Conservation (phyloP, 2,797 vertebrate genomes). For the Hemitrygon akajei region DNA sequence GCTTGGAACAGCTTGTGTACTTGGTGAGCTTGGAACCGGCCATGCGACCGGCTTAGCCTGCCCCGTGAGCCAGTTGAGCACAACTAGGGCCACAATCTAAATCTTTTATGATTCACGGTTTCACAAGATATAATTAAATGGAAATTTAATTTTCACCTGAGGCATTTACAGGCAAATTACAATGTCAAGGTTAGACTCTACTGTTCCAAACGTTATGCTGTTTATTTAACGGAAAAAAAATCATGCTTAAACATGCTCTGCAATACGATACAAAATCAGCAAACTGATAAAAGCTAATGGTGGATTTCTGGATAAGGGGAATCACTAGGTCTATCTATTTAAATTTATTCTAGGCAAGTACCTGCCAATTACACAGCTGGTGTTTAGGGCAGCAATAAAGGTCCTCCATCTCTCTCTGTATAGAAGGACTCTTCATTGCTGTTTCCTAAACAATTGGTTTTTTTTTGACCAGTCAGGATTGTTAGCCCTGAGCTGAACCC, state of each 20-base stretch:
- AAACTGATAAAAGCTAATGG: constrained; percentile 33
- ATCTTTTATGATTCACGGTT: constrained; percentile 71
- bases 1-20: too few relatives aligned
- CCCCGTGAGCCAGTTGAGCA: too few relatives aligned
- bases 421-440: too few relatives aligned
- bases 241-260: constrained; percentile 70
- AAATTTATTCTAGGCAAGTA: too few relatives aligned
- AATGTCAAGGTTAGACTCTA: constrained; percentile 68
- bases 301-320: background rate
- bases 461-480: too few relatives aligned
- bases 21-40: too few relatives aligned
- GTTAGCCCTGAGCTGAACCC: too few relatives aligned
- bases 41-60: too few relatives aligned
- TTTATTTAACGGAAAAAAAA: constrained; percentile 74
- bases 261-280: constrained; percentile 37
- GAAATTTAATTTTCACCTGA: constrained; percentile 73
- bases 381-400: too few relatives aligned
- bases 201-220: constrained; percentile 69
- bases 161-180: constrained; percentile 72
- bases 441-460: too few relatives aligned
- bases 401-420: too few relatives aligned
- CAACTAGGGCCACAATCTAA: constrained; percentile 48
- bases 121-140: constrained; percentile 73
- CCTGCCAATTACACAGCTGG: too few relatives aligned
- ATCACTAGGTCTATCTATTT: background rate